Evolutionary conservation across 2,113 vertebrate species (phyloP).

Genomic region (Steatornis caripensis): DNA sequence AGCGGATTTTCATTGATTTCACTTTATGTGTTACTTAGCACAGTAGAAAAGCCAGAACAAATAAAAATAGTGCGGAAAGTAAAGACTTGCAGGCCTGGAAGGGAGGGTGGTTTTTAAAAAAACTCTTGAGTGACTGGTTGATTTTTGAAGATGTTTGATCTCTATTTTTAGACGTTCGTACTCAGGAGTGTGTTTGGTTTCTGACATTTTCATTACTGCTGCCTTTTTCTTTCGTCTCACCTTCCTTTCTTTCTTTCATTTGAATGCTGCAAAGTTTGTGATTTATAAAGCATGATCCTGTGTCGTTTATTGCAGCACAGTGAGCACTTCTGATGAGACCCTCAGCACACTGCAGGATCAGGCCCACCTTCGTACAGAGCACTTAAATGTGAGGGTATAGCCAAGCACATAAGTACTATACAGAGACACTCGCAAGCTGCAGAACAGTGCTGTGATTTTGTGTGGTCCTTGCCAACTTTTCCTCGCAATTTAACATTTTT

Average conservation of each 20-base stretch:
- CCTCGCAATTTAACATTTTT: constrained; percentile 27
- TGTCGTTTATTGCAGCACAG: background rate
- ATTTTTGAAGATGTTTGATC: constrained; percentile 33
- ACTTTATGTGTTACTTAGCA: background rate
- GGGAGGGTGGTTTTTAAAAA: background rate
- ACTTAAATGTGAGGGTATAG: background rate
- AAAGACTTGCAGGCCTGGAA: background rate
- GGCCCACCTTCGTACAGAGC: background rate
- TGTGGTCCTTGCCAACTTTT: constrained; percentile 51
- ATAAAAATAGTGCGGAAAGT: constrained; percentile 28
- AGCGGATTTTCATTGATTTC: background rate
- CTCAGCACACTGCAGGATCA: background rate
- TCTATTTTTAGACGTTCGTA: constrained; percentile 46
- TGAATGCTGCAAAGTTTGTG: background rate
- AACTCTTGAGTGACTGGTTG: background rate
- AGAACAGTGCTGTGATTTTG: background rate
- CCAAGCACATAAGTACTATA: background rate
- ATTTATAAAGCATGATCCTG: background rate
- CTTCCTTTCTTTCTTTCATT: background rate
- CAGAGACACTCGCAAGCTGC: background rate
- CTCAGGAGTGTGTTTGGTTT: background rate
- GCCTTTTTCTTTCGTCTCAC: background rate
- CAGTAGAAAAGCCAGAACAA: constrained; percentile 38
- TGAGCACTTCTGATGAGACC: background rate
- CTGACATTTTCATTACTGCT: constrained; percentile 28